A percentile compares a stretch with the other conserved stretches of the same genome.
phyloP scores from a whole-genome alignment of 2,113 vertebrate genomes.

The Camelus bactrianus region DNA sequence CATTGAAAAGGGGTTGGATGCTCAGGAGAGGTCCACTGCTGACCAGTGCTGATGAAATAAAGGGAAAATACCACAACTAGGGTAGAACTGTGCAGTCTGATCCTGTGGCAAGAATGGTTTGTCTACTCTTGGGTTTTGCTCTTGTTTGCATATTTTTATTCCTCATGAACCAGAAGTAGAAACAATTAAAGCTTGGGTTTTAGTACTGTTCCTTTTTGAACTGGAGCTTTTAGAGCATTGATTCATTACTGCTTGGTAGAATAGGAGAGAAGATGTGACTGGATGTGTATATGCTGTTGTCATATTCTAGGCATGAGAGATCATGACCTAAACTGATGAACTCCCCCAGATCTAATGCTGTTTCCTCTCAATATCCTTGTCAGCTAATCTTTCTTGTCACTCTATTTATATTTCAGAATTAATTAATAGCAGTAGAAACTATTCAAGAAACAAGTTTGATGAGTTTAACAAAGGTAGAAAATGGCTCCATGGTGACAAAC shows the following conservation, averaged over 20 bases:
- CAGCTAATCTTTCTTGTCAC: not conserved
- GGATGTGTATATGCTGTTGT: not conserved
- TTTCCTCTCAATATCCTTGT: not conserved
- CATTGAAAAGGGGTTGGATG: not conserved
- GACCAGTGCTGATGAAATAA: not conserved
- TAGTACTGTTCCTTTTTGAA: not conserved
- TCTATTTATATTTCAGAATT: constrained; percentile 34
- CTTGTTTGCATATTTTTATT: not conserved
- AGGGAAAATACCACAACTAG: not conserved
- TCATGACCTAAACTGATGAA: not conserved
- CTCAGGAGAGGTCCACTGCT: not conserved
- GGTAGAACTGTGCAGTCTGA: not conserved
- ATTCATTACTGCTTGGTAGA: not conserved
- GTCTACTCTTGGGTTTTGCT: not conserved
- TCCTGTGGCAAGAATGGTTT: not conserved
- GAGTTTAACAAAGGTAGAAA: constrained; percentile 6
- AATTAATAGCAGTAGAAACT: not conserved
- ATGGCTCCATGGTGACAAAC: not conserved
- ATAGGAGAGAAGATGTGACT: not conserved
- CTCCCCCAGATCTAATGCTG: not conserved
- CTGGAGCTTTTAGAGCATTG: not conserved
- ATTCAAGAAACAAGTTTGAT: constrained; percentile 10
- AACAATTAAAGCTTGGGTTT: not conserved
- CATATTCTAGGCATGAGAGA: not conserved
- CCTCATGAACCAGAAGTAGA: not conserved